A percentile compares a stretch with the other conserved stretches of the same genome.
These are phyloP conservation scores for Globodera rostochiensis DNA, from an alignment of 1,140 invertebrate genomes.

Conservation along the genomic window DNA sequence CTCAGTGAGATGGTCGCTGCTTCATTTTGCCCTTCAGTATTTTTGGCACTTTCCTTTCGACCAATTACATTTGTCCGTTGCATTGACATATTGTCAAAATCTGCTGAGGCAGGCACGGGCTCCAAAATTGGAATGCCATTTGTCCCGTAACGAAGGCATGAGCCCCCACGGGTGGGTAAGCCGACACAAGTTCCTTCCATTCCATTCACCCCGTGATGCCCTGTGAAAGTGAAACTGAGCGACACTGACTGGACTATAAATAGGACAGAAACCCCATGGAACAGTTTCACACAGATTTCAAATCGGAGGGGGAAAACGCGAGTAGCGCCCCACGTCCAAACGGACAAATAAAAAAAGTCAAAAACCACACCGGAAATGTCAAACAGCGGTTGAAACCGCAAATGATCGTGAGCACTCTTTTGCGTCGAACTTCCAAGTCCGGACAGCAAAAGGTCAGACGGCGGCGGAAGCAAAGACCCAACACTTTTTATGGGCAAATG, in stretches of 20 bases:
- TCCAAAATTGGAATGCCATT: constrained; percentile 45
- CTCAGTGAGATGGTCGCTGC: constrained; percentile 30
- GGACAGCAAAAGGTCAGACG: constrained; percentile 37
- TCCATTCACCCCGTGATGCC: background rate
- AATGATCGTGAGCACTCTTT: background rate
- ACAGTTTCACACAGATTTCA: too few relatives aligned
- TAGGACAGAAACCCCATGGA: too few relatives aligned
- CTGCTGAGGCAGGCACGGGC: constrained; percentile 29
- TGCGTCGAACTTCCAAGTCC: constrained; percentile 29
- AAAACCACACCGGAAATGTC: constrained; percentile 12
- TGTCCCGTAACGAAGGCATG: constrained; percentile 31
- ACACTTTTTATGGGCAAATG: constrained; percentile 1
- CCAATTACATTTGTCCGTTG: constrained; percentile 17
- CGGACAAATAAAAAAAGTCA: background rate
- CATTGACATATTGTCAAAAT: background rate
- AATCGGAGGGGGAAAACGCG: too few relatives aligned
- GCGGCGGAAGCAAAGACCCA: constrained; percentile 40
- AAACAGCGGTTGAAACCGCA: background rate
- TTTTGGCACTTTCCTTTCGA: background rate
- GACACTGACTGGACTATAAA: too few relatives aligned
- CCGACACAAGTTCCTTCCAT: background rate
- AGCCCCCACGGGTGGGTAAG: background rate
- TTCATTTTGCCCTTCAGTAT: constrained; percentile 1
- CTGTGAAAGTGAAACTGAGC: background rate
- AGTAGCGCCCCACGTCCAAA: too few relatives aligned